These are phyloP conservation scores for Beaufortia kweichowensis DNA, from an alignment of 2,113 vertebrate genomes.

Conservation along the genomic window DNA sequence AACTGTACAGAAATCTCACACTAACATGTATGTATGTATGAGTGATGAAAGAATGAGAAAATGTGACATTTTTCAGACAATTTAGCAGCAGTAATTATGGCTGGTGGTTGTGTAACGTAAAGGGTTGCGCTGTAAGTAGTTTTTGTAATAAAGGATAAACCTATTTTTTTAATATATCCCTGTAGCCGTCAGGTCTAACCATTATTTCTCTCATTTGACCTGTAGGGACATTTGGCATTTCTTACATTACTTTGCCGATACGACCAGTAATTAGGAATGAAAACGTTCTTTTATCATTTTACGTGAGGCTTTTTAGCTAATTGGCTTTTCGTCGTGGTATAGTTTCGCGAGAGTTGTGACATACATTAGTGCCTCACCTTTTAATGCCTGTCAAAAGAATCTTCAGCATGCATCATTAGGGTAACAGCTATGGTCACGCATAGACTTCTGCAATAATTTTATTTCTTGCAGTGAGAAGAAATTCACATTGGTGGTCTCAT, in stretches of 20 bases:
- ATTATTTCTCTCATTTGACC: constrained; percentile 11
- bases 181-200: not conserved
- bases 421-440: not conserved
- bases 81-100: constrained; percentile 37
- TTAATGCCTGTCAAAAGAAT: constrained; percentile 4
- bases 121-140: constrained; percentile 8
- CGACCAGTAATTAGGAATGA: constrained; percentile 46
- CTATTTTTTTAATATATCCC: not conserved
- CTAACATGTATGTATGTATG: not conserved
- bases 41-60: not conserved
- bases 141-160: constrained; percentile 13
- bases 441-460: constrained; percentile 26
- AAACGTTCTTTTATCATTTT: constrained; percentile 21
- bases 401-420: not conserved
- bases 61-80: constrained; percentile 40
- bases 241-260: constrained; percentile 41
- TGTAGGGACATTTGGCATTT: constrained; percentile 45
- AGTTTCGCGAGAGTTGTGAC: constrained; percentile 17
- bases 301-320: constrained; percentile 30
- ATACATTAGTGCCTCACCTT: constrained; percentile 2
- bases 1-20: constrained; percentile 14
- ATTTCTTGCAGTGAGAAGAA: constrained; percentile 2
- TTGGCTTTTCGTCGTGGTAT: constrained; percentile 6
- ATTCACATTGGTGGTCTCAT: constrained; percentile 22
- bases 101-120: constrained; percentile 1